Conservation (phyloP, 2,113 vertebrate genomes). For the Seriola aureovittata region DNA sequence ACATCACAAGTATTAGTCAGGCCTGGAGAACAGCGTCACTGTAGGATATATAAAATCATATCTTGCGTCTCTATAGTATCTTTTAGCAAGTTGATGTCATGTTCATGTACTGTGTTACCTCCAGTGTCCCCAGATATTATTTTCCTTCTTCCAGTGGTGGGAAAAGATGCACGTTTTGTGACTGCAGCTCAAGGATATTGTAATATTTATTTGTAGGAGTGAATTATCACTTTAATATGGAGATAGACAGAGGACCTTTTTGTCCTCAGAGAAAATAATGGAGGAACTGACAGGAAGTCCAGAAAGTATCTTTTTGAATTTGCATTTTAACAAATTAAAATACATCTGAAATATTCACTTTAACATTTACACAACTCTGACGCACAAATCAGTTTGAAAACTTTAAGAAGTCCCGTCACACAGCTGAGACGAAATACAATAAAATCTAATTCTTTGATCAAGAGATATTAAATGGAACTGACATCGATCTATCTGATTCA, state of each 20-base stretch:
- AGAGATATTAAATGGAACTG: background rate
- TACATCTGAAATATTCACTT: background rate
- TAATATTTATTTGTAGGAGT: too few species aligned
- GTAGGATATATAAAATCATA: background rate
- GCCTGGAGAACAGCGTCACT: background rate
- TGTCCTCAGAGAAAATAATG: background rate
- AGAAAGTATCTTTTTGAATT: background rate
- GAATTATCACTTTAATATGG: slow-evolving; percentile 42
- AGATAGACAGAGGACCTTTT: background rate
- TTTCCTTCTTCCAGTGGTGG: background rate
- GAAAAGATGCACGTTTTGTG: background rate
- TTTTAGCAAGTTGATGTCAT: background rate
- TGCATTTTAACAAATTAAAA: background rate
- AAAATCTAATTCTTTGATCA: background rate
- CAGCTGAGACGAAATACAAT: background rate
- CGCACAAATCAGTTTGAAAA: background rate
- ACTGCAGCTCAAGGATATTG: background rate
- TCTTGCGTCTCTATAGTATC: background rate
- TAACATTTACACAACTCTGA: background rate
- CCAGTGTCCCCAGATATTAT: background rate
- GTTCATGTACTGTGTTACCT: background rate
- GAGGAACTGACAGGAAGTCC: background rate
- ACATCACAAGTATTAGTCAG: background rate
- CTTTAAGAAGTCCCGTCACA: too few species aligned
- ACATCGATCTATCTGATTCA: background rate